Conservation (phyloP, 2,113 vertebrate genomes). For the Burhinus bistriatus region DNA sequence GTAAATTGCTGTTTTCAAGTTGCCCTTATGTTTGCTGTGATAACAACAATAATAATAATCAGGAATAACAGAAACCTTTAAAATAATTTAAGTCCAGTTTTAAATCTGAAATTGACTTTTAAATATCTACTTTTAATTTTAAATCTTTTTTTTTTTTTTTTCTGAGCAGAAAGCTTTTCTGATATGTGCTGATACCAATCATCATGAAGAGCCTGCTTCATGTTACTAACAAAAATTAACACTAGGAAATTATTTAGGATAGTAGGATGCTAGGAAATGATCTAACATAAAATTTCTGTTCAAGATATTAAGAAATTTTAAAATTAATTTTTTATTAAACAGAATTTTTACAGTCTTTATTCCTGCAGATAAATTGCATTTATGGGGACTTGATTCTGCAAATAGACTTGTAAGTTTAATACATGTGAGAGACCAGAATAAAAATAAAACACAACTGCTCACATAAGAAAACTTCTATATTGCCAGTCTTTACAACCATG, state of each 20-base stretch:
- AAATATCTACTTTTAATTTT: neutral
- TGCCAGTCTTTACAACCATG: neutral
- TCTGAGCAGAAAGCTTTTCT: neutral
- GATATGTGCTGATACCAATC: neutral
- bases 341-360: neutral
- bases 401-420: neutral
- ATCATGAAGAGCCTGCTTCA: slow-evolving; percentile 4
- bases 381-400: neutral
- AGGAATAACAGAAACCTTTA: neutral
- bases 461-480: neutral
- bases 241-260: neutral
- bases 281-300: neutral
- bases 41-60: neutral
- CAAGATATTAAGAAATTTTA: neutral
- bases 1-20: neutral
- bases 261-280: neutral
- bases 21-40: neutral
- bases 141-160: neutral
- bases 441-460: neutral
- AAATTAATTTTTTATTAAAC: neutral
- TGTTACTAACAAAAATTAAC: neutral
- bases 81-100: neutral
- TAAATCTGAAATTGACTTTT: neutral
- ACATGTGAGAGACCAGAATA: neutral
- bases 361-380: neutral